Evolutionary conservation across 2,797 vertebrate species (phyloP), one percentile per base, ranked within the genome.

Genomic region (Chanos chanos): DNA sequence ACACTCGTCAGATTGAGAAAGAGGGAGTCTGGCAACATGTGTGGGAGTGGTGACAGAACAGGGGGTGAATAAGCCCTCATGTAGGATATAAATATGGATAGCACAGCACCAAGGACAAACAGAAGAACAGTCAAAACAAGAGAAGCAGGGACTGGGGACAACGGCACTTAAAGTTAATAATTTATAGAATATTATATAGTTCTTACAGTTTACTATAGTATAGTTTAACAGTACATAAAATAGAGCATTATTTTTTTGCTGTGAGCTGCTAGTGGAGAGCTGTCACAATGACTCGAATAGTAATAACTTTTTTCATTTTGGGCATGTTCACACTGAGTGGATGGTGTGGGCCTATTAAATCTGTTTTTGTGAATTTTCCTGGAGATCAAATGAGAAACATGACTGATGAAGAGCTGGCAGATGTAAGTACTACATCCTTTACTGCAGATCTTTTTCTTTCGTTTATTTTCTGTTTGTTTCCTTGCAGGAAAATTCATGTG

Each of bases 301-400:
- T 75, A 54, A 77, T 87, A 75, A 74, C 74, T 45, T 66, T 83
- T 7, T 77, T 93, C 5, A 24, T 88, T 34, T 55, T 89, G 71
- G 89, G 77, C 43, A 79, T 92, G 43, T 85, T 88, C 71, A 66
- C 76, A 1, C 70, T 89, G 44, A 76, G 77, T 37, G 85, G 75
- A 64, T 77, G 70, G 56, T 89, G 87, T 0, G 37, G 41, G 64
- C 92, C 74, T 0, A 72, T 85, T 72, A 89, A 80, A 1, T 86
- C 89, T 0, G 70, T 86, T 0, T 24, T 80, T 25, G 86, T 96
- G 74, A 85, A 69, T 64, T 98, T 98, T 80, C 94, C 95, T 0
- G 90, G 89, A 57, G 94, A 97, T 50, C 71, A 88, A 76, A 21
- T 77, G 73, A 87, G 79, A 74, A 78, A 81, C 36, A 61, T 85